phyloP scores from a whole-genome alignment of 2,797 vertebrate species.

The Lepus oiostolus region DNA sequence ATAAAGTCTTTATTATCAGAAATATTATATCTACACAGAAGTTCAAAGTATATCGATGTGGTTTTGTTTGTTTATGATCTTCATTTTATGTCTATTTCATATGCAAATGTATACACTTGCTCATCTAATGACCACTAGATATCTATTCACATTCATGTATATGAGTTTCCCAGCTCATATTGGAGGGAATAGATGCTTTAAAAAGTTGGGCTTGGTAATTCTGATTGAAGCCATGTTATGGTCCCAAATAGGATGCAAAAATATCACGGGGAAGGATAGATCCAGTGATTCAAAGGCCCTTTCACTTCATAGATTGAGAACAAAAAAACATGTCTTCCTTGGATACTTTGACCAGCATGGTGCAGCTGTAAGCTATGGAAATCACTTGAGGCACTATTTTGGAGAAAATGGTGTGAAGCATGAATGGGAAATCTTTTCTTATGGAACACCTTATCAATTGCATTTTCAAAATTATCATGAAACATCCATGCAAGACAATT shows the following conservation, averaged over 20 bases:
- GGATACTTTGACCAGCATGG: neutral
- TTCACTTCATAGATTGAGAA: neutral
- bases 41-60: neutral
- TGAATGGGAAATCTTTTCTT: constrained; percentile 10
- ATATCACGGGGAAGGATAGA: neutral
- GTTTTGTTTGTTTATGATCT: neutral
- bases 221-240: neutral
- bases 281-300: neutral
- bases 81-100: neutral
- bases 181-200: neutral
- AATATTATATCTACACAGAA: neutral
- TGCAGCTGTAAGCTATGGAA: neutral
- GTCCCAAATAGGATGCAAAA: neutral
- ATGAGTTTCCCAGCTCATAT: neutral
- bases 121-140: neutral
- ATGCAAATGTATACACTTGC: neutral
- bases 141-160: neutral
- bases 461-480: neutral
- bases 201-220: neutral
- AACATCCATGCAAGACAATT: neutral
- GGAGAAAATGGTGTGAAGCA: neutral
- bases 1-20: neutral
- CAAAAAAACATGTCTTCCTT: neutral
- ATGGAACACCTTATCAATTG: neutral
- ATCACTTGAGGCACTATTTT: neutral